Base-by-base conservation (phyloP, 2,797 vertebrate species). In the Microctenopoma stevenorrisi region DNA sequence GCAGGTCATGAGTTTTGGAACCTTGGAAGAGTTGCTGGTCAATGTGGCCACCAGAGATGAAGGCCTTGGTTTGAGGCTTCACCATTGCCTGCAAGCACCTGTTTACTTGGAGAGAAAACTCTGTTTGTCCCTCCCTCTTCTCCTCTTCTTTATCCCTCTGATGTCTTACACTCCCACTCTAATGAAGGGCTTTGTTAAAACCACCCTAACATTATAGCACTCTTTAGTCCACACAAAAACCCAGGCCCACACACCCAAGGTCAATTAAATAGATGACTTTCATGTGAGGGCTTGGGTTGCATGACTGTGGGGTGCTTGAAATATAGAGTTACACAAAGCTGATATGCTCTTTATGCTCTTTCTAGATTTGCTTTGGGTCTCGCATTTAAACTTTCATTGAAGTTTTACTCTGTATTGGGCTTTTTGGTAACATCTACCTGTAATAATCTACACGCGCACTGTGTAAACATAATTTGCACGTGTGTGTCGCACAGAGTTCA, bases 261-360 rank as follows among this genome's bases (percentile, higher is more conserved):
- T 87, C 88, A 91, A 85, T 92, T 87, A 89, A 86, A 87, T 51
- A 78, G 85, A 90, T 87, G 78, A 86, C 90, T 89, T 90, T 89
- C 81, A 88, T 85, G 87, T 62, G 76, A 79, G 33, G 78, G 68
- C 55, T 89, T 25, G 64, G 55, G 82, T 92, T 90, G 77, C 89
- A 78, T 9, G 70, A 60, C 79, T 55, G 18, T 50, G 56, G 72
- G 49, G 62, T 58, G 81, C 82, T 81, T 52, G 11, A 56, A 16
- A 68, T 56, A 64, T 90, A 14, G 3, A 54, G 61, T 92, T 87
- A 79, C 88, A 70, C 44, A 18, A 60, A 74, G 69, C 65, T 59
- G 55, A 71, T 56, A 2, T 16, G 52, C 62, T 55, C 61, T 74
- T 64, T 62, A 14, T 60, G 11, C 49, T 65, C 30, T 2, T 4